A percentile compares a stretch with the other conserved stretches of the same genome.
Conservation (phyloP, 2,797 vertebrate species). For the Dermochelys coriacea region DNA sequence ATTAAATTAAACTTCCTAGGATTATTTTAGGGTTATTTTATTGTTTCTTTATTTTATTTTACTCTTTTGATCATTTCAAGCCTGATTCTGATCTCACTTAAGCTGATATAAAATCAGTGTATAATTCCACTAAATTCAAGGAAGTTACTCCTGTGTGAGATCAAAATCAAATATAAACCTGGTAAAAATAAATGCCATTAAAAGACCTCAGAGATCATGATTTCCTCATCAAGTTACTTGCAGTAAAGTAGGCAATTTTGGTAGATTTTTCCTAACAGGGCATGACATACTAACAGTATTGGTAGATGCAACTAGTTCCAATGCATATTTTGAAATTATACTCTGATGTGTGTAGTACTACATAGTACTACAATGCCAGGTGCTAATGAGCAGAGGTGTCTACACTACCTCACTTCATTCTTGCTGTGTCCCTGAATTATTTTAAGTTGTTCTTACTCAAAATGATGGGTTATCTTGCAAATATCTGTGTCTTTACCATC, state of each 20-base stretch:
- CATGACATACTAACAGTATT: not conserved
- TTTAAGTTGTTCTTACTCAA: not conserved
- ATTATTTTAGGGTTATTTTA: not conserved
- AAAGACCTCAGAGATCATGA: not conserved
- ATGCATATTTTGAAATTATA: not conserved
- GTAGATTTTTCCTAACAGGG: not conserved
- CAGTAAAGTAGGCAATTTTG: not conserved
- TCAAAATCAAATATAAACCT: not conserved
- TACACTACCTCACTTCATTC: not conserved
- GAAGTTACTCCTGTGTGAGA: not conserved
- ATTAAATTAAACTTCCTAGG: not conserved
- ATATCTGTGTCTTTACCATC: not conserved
- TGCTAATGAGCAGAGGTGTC: not conserved
- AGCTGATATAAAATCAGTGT: not conserved
- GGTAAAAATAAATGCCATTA: not conserved
- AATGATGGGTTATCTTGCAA: not conserved
- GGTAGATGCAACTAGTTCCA: not conserved
- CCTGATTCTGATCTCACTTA: not conserved
- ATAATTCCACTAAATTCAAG: not conserved
- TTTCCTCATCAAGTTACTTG: not conserved
- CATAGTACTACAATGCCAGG: not conserved
- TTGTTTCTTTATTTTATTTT: conserved; percentile 7
- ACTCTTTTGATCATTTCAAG: not conserved
- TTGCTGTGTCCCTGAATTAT: not conserved
- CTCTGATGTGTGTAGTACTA: not conserved